Base-by-base conservation (phyloP, 2,888 invertebrate species). In the Xanthorhoe spadicearia region DNA sequence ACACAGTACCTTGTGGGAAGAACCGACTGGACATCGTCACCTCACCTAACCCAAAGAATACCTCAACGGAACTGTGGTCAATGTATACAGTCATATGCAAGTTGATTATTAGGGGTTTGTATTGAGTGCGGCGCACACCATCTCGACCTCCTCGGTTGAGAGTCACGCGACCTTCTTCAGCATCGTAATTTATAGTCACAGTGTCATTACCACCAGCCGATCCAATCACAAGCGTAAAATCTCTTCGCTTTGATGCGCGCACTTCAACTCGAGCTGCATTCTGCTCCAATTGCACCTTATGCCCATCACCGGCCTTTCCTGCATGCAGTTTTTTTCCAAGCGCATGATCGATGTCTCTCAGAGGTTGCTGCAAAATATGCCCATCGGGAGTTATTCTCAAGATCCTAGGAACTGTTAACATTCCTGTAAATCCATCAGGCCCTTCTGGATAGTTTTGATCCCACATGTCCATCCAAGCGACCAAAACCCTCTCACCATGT, bases 401-500 rank as follows among this genome's bases (percentile, higher is more conserved):
- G 53, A 70, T 71, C 73, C 93, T 84, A 0, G 90, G 82, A 3
- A 93, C 70, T 2, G 90, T 88, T 81, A 91, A 85, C 51, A 82
- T 83, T 1, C 93, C 93, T n/a, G 87, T 84, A 70, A 85, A 93
- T 2, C 90, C 90, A 61, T 88, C 84, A 0, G 76, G 48, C 6
- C 82, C 77, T 61, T 93, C 92, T 0, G 90, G 87, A 70, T 92
- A 92, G 6, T 65, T 51, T 19, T 82, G 69, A 3, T 89, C 88
- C 93, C 93, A 93, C 89, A 89, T 93, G 69, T 89, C 87, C 48
- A 84, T 70, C 93, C 93, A 93, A 10, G 88, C 90, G 3, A 93
- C 73, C 3, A 89, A 61, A 49, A 93, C 71, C 66, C 92, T 83
- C 0, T 85, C 77, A 0, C 81, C 78, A 2, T 62, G 3, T 7